Conservation (phyloP, 2,113 vertebrate species). For the Antigone vipio region DNA sequence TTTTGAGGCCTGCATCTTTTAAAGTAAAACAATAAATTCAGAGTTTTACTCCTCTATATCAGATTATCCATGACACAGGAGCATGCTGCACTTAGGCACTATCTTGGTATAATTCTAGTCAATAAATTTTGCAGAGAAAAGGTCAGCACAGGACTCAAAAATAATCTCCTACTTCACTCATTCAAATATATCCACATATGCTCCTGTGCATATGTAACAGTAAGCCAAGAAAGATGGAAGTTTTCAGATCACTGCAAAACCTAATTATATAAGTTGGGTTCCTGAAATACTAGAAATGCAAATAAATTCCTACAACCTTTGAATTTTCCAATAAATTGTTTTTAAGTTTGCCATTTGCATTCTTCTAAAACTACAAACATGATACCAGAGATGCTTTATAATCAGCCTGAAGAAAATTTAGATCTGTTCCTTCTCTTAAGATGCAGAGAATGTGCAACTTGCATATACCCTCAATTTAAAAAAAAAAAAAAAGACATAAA, state of each 20-base stretch:
- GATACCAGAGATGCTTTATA: not conserved
- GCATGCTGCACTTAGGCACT: not conserved
- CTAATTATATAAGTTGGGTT: not conserved
- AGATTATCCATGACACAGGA: not conserved
- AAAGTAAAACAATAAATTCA: not conserved
- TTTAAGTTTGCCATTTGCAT: not conserved
- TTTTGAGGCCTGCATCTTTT: not conserved
- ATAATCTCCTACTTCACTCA: not conserved
- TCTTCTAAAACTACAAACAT: not conserved
- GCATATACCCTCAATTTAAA: not conserved
- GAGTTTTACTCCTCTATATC: not conserved
- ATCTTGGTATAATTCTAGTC: not conserved
- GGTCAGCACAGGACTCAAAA: not conserved
- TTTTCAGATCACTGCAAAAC: not conserved
- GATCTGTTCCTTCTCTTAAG: not conserved
- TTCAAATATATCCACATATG: not conserved
- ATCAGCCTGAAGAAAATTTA: not conserved
- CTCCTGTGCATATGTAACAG: not conserved
- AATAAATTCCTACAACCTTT: not conserved
- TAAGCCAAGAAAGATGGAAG: not conserved
- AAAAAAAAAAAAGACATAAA: not conserved
- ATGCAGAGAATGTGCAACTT: not conserved
- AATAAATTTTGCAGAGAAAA: not conserved
- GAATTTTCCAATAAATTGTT: not conserved
- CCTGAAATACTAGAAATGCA: not conserved